Percentiles rank a stretch among this genome's conserved stretches.
Conservation (phyloP, 2,113 vertebrate genomes). For the Egretta garzetta region DNA sequence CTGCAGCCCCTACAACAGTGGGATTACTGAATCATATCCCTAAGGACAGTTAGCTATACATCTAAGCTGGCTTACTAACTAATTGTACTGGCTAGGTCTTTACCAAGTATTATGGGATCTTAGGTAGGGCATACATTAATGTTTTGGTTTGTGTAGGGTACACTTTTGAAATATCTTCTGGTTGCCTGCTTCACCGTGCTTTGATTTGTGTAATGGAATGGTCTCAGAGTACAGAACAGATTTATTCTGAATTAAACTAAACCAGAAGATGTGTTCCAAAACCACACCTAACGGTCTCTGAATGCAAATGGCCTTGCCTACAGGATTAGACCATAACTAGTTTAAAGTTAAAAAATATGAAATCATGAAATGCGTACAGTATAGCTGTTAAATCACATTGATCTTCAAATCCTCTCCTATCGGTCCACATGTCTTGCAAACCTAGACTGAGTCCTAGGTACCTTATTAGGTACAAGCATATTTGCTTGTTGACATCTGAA, state of each 20-base stretch:
- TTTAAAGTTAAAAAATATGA: not conserved
- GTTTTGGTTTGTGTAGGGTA: not conserved
- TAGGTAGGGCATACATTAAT: not conserved
- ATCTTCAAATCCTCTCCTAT: not conserved
- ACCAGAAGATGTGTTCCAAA: not conserved
- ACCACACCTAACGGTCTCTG: not conserved
- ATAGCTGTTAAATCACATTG: not conserved
- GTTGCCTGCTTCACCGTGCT: not conserved
- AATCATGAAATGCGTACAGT: not conserved
- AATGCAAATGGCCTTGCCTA: not conserved
- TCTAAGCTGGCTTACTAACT: not conserved
- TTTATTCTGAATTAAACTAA: not conserved
- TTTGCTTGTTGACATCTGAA: not conserved
- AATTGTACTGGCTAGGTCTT: not conserved
- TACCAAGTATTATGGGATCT: not conserved
- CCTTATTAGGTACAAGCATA: not conserved
- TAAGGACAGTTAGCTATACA: accelerated
- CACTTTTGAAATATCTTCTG: not conserved
- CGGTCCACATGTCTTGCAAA: not conserved
- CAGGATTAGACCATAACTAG: not conserved
- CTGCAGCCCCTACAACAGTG: not conserved
- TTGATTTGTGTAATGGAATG: not conserved
- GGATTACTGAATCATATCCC: not conserved
- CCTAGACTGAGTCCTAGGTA: not conserved
- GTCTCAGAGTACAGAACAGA: not conserved